These are phyloP conservation scores for Aleiodes sp. DNA, from an alignment of 1,140 invertebrate genomes.

Conservation along the genomic window DNA sequence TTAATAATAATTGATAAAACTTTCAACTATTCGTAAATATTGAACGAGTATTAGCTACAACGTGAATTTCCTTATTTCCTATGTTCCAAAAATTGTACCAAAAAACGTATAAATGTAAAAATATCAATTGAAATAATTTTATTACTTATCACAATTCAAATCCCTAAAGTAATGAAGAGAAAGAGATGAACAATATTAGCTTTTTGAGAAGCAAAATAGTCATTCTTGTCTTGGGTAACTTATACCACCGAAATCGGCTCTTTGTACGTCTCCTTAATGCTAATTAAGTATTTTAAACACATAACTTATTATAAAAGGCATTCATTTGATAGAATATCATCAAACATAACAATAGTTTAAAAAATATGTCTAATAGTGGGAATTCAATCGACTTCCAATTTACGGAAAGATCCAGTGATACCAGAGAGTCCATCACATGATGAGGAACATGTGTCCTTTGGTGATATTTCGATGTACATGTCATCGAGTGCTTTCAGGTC, in stretches of 20 bases:
- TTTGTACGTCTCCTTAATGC: slow-evolving; percentile 26
- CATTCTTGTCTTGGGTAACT: slow-evolving; percentile 48
- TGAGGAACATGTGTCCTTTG: slow-evolving; percentile 70
- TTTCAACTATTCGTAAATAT: neutral
- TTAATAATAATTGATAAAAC: neutral
- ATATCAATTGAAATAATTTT: neutral
- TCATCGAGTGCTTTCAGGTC: slow-evolving; percentile 78
- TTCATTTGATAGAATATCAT: slow-evolving; percentile 34
- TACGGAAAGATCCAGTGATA: slow-evolving; percentile 81
- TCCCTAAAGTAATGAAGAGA: no score
- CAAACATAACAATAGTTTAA: slow-evolving; percentile 15
- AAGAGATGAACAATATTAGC: neutral
- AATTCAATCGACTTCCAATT: slow-evolving; percentile 80
- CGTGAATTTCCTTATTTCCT: neutral
- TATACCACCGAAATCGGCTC: slow-evolving; percentile 51
- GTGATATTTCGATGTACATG: slow-evolving; percentile 78
- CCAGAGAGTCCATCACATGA: slow-evolving; percentile 74
- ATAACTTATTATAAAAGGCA: slow-evolving; percentile 1
- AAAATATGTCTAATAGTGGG: neutral
- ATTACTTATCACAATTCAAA: no score
- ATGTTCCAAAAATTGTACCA: neutral
- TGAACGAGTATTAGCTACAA: no score
- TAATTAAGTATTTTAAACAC: slow-evolving; percentile 19
- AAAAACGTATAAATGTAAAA: neutral
- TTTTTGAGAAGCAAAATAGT: neutral